Evolutionary conservation across 2,113 vertebrate genomes (phyloP), one percentile per base, ranked within the genome.

Genomic region (Psephotus haematonotus): DNA sequence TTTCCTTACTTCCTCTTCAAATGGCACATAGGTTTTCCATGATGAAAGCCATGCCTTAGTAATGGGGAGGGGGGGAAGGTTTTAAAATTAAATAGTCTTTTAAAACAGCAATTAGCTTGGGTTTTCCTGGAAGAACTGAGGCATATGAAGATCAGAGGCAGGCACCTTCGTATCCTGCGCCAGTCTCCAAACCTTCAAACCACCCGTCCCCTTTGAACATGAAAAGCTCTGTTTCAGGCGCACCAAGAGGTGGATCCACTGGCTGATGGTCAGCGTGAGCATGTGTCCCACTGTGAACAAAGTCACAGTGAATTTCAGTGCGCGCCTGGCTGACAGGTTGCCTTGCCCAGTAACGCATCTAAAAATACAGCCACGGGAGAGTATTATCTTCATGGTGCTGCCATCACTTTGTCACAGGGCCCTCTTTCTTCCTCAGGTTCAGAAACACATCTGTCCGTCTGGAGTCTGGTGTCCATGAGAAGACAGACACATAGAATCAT

Each of bases 171-270:
- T 69, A 92, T 88, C 46, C 47, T 43, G 86, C 0, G 0, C 84
- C 83, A 94, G 91, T 86, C 80, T 95, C 97, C 88, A 75, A 95
- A 93, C 88, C 97, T 98, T 98, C 97, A 98, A 97, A 96, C 90
- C 92, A 85, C 49, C 89, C 3, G 1, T 77, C 70, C 91, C 69
- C 96, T 98, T 98, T 98, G 98, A 98, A 98, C 97, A 98, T 98
- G 94, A 98, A 97, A 98, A 98, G 97, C 79, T 92, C 91, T n/a
- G 46, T 88, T 87, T 68, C 59, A 80, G 97, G 91, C 90, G 18
- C 96, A 90, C 95, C 91, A 63, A 97, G 96, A 97, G 94, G 93
- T 97, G 95, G 93, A 97, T 97, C 87, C 43, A 9, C 53, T 3
- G 44, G 93, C 91, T 53, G 88, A 97, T 96, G 98, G 98, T 98